Conservation (phyloP, 1,140 invertebrate species). For the Bombus balteatus region DNA sequence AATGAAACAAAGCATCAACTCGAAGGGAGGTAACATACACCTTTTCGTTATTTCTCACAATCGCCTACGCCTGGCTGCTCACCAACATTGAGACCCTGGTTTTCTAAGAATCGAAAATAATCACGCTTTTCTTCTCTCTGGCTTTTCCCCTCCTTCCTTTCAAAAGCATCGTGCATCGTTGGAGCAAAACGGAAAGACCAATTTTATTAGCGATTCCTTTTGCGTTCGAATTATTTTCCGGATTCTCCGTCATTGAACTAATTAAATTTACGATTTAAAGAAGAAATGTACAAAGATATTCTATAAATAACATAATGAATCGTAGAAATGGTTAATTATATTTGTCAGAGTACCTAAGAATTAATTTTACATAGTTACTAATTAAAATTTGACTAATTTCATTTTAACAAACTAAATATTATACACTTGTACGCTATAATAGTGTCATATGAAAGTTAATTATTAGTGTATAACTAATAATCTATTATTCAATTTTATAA, state of each 20-base stretch:
- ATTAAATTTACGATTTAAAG: background rate
- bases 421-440: too few relatives aligned
- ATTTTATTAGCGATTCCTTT: conserved; percentile 33
- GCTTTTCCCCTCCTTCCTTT: background rate
- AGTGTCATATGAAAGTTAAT: too few relatives aligned
- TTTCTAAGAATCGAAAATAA: conserved; percentile 70
- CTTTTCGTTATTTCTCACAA: conserved; percentile 64
- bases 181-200: conserved; percentile 7
- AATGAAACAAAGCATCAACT: conserved; percentile 55
- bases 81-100: conserved; percentile 42
- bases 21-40: conserved; percentile 38
- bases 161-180: conserved; percentile 8
- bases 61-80: conserved; percentile 61
- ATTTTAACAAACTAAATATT: too few relatives aligned
- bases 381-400: too few relatives aligned
- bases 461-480: too few relatives aligned
- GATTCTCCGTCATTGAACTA: background rate
- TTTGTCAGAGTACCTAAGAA: too few relatives aligned
- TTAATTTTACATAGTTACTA: too few relatives aligned
- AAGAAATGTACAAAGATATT: background rate
- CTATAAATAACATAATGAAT: background rate
- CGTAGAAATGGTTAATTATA: too few relatives aligned
- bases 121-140: conserved; percentile 31
- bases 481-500: too few relatives aligned
- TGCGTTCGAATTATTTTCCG: background rate